Conservation (phyloP, 2,888 invertebrate genomes). For the Endotricha flammealis region DNA sequence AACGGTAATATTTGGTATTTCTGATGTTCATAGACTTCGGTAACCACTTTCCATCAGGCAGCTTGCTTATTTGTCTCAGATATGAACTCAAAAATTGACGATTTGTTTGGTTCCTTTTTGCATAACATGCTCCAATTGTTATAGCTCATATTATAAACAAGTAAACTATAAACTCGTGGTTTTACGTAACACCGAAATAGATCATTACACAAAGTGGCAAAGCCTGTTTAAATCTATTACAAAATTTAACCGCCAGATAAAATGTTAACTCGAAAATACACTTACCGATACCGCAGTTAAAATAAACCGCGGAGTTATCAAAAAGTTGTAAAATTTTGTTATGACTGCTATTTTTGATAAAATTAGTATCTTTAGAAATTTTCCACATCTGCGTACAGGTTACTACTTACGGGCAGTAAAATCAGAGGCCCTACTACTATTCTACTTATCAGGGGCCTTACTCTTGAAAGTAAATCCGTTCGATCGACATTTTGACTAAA, state of each 20-base stretch:
- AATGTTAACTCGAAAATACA: not conserved
- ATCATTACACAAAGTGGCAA: not conserved
- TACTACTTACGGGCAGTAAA: too few relatives aligned
- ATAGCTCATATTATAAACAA: too few relatives aligned
- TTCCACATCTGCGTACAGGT: too few relatives aligned
- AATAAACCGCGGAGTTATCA: conserved; percentile 6
- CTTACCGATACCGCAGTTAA: not conserved
- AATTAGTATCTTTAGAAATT: too few relatives aligned
- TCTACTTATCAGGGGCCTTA: too few relatives aligned
- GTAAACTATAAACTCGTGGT: too few relatives aligned
- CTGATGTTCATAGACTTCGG: not conserved
- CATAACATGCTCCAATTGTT: too few relatives aligned
- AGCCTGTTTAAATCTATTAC: not conserved
- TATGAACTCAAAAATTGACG: too few relatives aligned
- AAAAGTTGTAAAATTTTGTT: conserved; percentile 11
- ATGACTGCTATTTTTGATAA: not conserved
- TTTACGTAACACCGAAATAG: not conserved
- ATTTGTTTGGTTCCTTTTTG: too few relatives aligned
- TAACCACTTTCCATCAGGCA: not conserved
- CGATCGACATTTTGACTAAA: too few relatives aligned
- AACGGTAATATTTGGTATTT: not conserved
- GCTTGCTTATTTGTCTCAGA: not conserved
- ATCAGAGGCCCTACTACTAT: too few relatives aligned
- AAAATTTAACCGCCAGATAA: conserved; percentile 1
- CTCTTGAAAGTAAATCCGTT: too few relatives aligned